Evolutionary conservation across 2,888 invertebrate genomes (phyloP), one percentile per base, ranked within the genome.

Genomic region (Lysandra coridon): DNA sequence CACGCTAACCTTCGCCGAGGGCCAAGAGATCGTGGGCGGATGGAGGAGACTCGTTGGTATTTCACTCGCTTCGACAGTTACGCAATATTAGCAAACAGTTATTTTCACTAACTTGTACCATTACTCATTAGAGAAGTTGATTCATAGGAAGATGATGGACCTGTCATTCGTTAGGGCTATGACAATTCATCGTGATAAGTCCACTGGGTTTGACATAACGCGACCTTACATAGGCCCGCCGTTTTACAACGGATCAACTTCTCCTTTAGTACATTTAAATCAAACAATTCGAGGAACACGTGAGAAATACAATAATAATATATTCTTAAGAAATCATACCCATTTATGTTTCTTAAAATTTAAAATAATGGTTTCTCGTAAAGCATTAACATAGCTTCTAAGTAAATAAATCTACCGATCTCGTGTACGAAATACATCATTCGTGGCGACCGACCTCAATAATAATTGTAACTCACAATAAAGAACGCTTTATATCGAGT

Each of bases 1-100:
- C 89, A 91, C 92, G 90, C 89, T 85, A 83, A 84, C 83, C 82
- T 86, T 90, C 80, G 81, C 90, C 92, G 76, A 76, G 76, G 76
- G 76, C 76, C 57, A 76, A 76, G 12, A 76, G 17, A 12, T 33
- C 33, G 53, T 76, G 57, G 76, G 76, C 17, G 76, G 57, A 57
- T 4, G 4, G 17, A 17, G 57, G 76, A 53, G 69, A 69, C 69
- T 69, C 37, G 69, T 69, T 69, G 69, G 37, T 37, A 37, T 37
- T 37, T 69, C 33, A 37, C 69, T 69, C 30, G 33, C 69, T 14
- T 37, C 33, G 33, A 5, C 33, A 33, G 69, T 69, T 69, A 69
- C 37, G 33, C 14, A 69, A 69, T 14, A 37, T 33, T 69, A 33
- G 57, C 57, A 17, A 74, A 74, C 74, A 44, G 33, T 33, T 69